Conservation (phyloP, 2,888 invertebrate genomes). For the Drosophila mimica region DNA sequence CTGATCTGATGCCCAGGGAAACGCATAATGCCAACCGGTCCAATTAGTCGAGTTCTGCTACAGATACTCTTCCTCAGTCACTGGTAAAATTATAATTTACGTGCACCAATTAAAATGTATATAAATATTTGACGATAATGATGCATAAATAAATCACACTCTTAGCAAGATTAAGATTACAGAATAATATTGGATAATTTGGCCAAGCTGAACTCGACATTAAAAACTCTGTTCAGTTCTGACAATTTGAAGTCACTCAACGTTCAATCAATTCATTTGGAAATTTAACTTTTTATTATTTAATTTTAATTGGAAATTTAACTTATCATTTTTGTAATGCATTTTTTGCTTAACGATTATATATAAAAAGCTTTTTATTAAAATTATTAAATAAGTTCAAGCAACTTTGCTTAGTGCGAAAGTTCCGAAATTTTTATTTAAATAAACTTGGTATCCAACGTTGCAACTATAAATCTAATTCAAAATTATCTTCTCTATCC, state of each 20-base stretch:
- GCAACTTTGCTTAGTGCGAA: no score
- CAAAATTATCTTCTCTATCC: accelerated
- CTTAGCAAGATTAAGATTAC: neutral
- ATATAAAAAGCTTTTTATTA: no score
- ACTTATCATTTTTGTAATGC: neutral
- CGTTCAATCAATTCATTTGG: neutral
- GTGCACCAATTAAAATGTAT: neutral
- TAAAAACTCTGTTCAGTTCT: neutral
- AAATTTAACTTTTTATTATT: neutral
- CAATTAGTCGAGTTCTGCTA: neutral
- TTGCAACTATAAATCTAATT: neutral
- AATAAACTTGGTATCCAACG: neutral
- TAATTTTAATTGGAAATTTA: neutral
- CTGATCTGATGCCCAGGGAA: constrained; percentile 35
- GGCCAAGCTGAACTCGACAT: neutral
- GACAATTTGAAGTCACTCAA: neutral
- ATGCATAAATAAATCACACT: neutral
- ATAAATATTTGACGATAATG: neutral
- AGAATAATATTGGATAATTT: neutral
- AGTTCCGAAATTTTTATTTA: neutral
- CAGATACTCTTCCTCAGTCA: neutral
- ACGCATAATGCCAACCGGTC: constrained; percentile 1
- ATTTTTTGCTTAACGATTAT: neutral
- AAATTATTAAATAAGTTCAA: no score
- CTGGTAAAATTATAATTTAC: neutral